A percentile compares a stretch with the other conserved stretches of the same genome.
Conservation (phyloP, 2,797 vertebrate species). For the Alfaro cultratus region DNA sequence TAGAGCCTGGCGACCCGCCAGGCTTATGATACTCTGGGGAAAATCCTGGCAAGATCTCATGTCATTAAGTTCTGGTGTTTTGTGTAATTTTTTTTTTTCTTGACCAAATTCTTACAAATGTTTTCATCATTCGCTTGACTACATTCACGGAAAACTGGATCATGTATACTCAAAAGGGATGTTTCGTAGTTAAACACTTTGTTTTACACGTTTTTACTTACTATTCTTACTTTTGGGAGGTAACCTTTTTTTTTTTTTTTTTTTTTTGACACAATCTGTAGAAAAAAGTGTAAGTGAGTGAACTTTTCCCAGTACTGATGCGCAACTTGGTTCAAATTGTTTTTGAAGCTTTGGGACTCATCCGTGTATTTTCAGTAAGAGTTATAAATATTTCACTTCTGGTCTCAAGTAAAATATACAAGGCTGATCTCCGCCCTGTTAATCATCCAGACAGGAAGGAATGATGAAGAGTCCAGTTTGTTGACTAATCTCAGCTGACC, state of each 20-base stretch:
- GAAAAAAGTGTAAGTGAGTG: neutral
- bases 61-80: neutral
- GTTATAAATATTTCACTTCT: neutral
- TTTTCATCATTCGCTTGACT: neutral
- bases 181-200: neutral
- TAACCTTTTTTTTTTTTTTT: neutral
- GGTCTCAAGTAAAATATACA: neutral
- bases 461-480: conserved; percentile 17
- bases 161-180: neutral
- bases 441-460: conserved; percentile 5
- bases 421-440: conserved; percentile 20
- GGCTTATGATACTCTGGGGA: too few species aligned
- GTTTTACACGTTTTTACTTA: neutral
- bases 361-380: neutral
- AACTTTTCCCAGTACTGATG: neutral
- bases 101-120: neutral
- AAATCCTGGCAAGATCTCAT: too few species aligned
- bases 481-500: conserved; percentile 20
- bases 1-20: too few species aligned
- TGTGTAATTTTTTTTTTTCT: neutral
- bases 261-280: neutral
- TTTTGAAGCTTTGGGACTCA: neutral
- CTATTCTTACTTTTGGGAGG: neutral
- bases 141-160: neutral
- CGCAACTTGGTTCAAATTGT: neutral